Evolutionary conservation across 2,888 invertebrate species (phyloP).

Genomic region (Phalera bucephala): DNA sequence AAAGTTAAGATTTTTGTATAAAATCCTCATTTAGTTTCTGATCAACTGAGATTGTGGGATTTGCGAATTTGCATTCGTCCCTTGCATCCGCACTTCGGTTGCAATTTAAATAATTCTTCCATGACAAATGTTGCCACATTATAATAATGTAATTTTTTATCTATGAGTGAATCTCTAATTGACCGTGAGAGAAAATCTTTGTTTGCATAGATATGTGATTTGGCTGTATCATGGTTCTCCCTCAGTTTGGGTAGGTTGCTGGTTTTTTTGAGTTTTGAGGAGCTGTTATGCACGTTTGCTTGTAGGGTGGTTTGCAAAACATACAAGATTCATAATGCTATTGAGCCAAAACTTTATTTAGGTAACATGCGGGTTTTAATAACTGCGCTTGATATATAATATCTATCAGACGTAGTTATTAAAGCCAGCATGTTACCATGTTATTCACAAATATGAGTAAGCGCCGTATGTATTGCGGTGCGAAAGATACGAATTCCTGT

Average conservation of each 20-base stretch:
- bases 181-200: conserved; percentile 58
- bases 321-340: too few relatives aligned
- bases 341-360: too few relatives aligned
- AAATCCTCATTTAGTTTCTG: conserved; percentile 70
- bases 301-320: too few relatives aligned
- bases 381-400: too few relatives aligned
- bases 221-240: conserved; percentile 15
- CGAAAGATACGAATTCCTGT: too few relatives aligned
- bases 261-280: background rate
- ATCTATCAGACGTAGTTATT: too few relatives aligned
- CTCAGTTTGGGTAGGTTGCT: conserved; percentile 17
- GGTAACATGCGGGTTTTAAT: too few relatives aligned
- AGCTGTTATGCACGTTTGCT: too few relatives aligned
- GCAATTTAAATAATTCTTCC: conserved; percentile 73
- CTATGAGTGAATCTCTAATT: conserved; percentile 59
- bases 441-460: too few relatives aligned
- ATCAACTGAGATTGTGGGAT: conserved; percentile 63
- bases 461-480: too few relatives aligned
- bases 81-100: conserved; percentile 40
- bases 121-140: conserved; percentile 64
- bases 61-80: conserved; percentile 66
- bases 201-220: conserved; percentile 39
- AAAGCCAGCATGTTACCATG: too few relatives aligned
- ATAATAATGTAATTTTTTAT: conserved; percentile 57
- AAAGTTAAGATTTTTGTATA: conserved; percentile 68